Evolutionary conservation across 1,140 invertebrate genomes (phyloP).

Genomic region (Epicauta chinensis): DNA sequence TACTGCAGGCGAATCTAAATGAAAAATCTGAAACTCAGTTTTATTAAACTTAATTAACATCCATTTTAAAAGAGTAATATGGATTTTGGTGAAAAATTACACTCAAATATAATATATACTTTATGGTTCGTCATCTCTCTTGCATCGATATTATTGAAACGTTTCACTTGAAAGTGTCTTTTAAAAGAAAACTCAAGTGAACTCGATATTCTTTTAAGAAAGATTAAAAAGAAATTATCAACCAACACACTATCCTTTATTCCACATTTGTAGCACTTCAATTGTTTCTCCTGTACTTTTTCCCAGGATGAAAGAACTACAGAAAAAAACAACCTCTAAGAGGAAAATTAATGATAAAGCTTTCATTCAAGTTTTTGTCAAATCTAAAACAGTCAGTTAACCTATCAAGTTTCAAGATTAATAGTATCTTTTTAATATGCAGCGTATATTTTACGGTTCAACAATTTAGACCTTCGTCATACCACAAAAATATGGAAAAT

Average conservation of each 20-base stretch:
- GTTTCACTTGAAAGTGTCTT: not conserved
- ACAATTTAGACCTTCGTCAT: conserved; percentile 5
- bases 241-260: no score
- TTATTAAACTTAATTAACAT: conserved; percentile 25
- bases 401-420: conserved; percentile 3
- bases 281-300: no score
- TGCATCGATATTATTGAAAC: not conserved
- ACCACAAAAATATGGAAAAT: not conserved
- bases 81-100: conserved; percentile 15
- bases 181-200: not conserved
- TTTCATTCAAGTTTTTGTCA: no score
- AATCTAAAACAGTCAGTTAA: no score
- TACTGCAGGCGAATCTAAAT: conserved; percentile 19
- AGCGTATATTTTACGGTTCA: conserved; percentile 15
- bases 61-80: conserved; percentile 19
- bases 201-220: not conserved
- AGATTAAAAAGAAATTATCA: no score
- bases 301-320: no score
- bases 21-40: conserved; percentile 25
- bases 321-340: no score
- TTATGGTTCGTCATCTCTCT: no score
- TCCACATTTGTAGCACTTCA: no score
- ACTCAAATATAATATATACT: not conserved
- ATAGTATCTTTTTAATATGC: conserved; percentile 15
- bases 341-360: no score